Conservation (phyloP, 2,888 invertebrate species). For the Alentia gelatinosa region DNA sequence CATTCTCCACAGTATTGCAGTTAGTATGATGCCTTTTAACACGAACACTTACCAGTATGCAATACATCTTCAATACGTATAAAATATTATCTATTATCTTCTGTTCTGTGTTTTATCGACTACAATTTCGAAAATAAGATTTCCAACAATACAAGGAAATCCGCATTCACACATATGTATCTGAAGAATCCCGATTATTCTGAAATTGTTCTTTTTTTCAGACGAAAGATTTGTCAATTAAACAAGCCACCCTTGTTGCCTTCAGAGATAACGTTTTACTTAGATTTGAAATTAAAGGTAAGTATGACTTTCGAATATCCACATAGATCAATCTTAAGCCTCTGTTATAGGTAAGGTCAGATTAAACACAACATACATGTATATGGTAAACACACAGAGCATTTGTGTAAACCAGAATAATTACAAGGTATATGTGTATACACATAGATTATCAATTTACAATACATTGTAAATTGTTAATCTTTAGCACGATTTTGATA, state of each 20-base stretch:
- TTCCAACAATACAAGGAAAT: too few relatives aligned
- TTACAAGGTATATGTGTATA: too few relatives aligned
- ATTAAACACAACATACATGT: too few relatives aligned
- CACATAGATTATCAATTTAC: too few relatives aligned
- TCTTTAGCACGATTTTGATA: not conserved
- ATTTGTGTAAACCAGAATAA: too few relatives aligned
- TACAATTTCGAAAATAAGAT: too few relatives aligned
- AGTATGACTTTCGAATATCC: not conserved
- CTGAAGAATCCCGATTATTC: too few relatives aligned
- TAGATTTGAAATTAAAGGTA: slow-evolving; percentile 72
- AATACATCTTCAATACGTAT: not conserved
- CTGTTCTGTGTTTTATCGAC: too few relatives aligned
- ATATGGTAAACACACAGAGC: too few relatives aligned
- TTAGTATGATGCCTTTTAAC: slow-evolving; percentile 58
- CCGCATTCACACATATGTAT: too few relatives aligned
- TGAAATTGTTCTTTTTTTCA: slow-evolving; percentile 58
- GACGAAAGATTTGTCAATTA: slow-evolving; percentile 69
- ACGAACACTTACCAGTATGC: not conserved
- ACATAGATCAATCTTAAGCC: not conserved
- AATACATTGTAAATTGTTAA: not conserved
- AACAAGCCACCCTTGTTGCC: slow-evolving; percentile 71
- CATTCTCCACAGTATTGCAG: slow-evolving; percentile 71
- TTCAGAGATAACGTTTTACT: slow-evolving; percentile 74
- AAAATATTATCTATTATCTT: not conserved
- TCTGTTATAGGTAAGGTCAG: too few relatives aligned